Percentiles rank a stretch among this genome's conserved stretches.
phyloP scores from a whole-genome alignment of 2,797 vertebrate species.

The Notamacropus eugenii region DNA sequence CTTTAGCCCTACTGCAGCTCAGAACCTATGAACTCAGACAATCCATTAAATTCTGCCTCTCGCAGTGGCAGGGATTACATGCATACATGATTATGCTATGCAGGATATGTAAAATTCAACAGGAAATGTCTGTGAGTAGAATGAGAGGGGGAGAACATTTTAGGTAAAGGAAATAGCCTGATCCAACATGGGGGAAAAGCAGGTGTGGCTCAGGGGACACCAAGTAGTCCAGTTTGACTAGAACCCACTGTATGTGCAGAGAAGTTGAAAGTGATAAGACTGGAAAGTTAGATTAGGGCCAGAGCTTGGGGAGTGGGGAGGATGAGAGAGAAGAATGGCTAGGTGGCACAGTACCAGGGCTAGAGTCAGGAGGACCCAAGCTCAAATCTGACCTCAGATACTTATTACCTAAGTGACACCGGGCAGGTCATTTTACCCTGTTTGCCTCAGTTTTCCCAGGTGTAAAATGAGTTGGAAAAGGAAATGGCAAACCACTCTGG shows the following conservation, averaged over 20 bases:
- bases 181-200: neutral
- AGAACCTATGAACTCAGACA: neutral
- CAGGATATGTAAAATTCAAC: neutral
- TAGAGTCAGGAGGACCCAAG: too few species aligned
- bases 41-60: neutral
- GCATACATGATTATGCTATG: neutral
- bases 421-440: too few species aligned
- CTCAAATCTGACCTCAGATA: too few species aligned
- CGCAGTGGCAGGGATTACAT: neutral
- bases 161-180: neutral
- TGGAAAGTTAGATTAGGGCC: neutral
- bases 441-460: too few species aligned
- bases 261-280: neutral
- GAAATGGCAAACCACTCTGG: too few species aligned
- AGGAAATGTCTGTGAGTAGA: neutral
- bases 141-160: neutral
- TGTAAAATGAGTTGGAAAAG: too few species aligned
- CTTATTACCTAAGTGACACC: too few species aligned
- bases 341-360: too few species aligned
- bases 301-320: too few species aligned
- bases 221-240: too few species aligned
- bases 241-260: neutral
- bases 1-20: neutral
- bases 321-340: too few species aligned
- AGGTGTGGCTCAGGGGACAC: neutral